Conservation (phyloP, 2,888 invertebrate species). For the Drosophila eohydei region DNA sequence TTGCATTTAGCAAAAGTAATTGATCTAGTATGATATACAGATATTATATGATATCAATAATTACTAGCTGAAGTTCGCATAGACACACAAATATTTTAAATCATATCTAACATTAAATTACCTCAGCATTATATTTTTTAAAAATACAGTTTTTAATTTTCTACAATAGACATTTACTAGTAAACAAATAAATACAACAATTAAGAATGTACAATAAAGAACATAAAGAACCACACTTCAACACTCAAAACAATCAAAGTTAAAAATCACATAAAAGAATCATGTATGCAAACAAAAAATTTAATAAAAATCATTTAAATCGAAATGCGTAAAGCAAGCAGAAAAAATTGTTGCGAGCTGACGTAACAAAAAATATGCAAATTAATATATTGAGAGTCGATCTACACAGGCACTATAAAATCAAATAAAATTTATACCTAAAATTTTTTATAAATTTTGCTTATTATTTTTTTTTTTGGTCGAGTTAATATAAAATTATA, state of each 20-base stretch:
- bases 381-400: not conserved
- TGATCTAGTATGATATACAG: not conserved
- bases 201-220: not conserved
- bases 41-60: too few species aligned
- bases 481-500: too few species aligned
- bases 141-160: not conserved
- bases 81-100: not conserved
- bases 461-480: too few species aligned
- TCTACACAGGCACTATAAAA: not conserved
- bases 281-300: not conserved
- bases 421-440: too few species aligned
- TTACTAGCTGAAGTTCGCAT: too few species aligned
- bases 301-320: not conserved
- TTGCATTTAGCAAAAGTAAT: not conserved
- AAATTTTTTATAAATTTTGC: too few species aligned
- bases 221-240: slow-evolving; percentile 1
- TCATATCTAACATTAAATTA: too few species aligned
- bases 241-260: slow-evolving; percentile 8
- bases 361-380: not conserved
- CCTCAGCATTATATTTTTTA: not conserved
- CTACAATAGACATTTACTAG: not conserved
- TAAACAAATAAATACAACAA: not conserved
- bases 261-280: not conserved
- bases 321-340: not conserved
- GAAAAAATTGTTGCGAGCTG: not conserved